A percentile compares a stretch with the other conserved stretches of the same genome.
Evolutionary conservation across 2,113 vertebrate genomes (phyloP).

Genomic region (Pollachius pollachius): DNA sequence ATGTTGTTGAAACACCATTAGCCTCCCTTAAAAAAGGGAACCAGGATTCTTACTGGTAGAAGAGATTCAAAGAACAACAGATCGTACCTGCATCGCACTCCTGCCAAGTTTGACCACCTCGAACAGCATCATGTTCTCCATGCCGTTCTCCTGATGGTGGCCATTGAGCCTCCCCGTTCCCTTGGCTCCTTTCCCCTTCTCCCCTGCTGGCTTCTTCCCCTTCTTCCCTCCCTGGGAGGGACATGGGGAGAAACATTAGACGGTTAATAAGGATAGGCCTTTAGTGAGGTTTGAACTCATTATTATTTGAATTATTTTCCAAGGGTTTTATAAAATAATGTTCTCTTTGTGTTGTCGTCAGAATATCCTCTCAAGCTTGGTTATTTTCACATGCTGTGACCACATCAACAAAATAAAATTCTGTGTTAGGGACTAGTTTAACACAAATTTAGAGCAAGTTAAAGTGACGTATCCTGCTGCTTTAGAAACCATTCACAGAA

Average conservation of each 20-base stretch:
- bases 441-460: too few species aligned
- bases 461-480: too few species aligned
- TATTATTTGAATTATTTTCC: too few species aligned
- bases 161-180: conserved; percentile 93
- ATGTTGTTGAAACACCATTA: background rate
- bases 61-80: background rate
- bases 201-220: conserved; percentile 87
- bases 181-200: conserved; percentile 90
- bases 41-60: background rate
- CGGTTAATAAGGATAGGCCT: too few species aligned
- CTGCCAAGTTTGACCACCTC: conserved; percentile 97
- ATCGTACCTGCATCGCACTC: conserved; percentile 96
- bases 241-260: too few species aligned
- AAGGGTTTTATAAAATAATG: too few species aligned
- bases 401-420: too few species aligned
- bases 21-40: background rate
- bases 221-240: conserved; percentile 85
- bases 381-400: too few species aligned
- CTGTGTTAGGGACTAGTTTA: too few species aligned
- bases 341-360: too few species aligned
- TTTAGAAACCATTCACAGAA: background rate
- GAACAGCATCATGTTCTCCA: conserved; percentile 99
- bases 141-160: conserved; percentile 98
- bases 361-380: too few species aligned
- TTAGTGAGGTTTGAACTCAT: too few species aligned